Evolutionary conservation across 1,140 invertebrate genomes (phyloP), one percentile per base, ranked within the genome.

Genomic region (Ips typographus): DNA sequence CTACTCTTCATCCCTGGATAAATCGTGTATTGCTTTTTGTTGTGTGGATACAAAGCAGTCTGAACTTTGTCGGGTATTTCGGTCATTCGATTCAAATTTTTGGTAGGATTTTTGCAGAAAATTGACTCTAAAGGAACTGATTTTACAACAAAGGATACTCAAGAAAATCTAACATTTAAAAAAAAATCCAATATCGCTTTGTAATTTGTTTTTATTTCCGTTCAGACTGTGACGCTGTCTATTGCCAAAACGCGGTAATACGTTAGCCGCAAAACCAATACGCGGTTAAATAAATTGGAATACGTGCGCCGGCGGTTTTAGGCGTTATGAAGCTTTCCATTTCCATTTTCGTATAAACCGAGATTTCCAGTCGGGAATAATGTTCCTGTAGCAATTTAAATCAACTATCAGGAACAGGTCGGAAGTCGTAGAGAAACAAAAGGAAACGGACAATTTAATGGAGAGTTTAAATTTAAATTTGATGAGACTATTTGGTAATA

Each of bases 261-360:
- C 44, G 22, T 49, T 8, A 49, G 6, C 44, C 44, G 3, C 44
- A 49, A 49, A 22, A 49, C 44, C 44, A 49, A 49, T 49, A 49
- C 1, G 44, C 44, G 44, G 44, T 49, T 49, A 49, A 49, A 49
- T 49, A 49, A 49, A 49, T 49, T 49, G 44, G 3, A 49, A 3
- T 49, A 8, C 3, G 44, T 22, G 22, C 22, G 22, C 22, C 44
- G 7, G 44, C 22, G 44, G 44, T 49, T 49, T 49, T 49, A 8
- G 44, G 44, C 22, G 44, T 49, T 49, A 49, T 49, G 44, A 49
- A 6, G 44, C 44, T 49, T 49, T 49, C 44, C 44, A 49, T 49
- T 49, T 49, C 44, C 44, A 49, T 49, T 49, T 49, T 49, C 44
- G 44, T 6, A 49, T 49, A 49, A 49, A 22, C 44, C 6, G 22